Conservation (phyloP, 64 coral and sea anemone genomes). For the Catalaphyllia jardinei region DNA sequence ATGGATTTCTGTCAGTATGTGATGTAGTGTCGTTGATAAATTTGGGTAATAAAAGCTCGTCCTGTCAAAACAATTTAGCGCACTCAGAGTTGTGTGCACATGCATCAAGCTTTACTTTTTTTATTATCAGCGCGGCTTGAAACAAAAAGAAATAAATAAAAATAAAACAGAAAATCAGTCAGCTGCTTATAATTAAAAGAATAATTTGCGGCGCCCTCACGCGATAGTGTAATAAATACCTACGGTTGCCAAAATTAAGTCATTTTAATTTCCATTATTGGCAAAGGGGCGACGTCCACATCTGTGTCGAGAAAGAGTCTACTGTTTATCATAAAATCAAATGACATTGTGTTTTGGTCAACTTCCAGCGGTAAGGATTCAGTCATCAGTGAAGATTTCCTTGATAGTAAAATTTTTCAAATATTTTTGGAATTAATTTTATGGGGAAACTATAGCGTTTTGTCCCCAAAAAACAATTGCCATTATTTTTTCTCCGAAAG, state of each 20-base stretch:
- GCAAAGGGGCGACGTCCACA: background rate
- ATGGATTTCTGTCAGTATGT: no score
- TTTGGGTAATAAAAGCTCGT: no score
- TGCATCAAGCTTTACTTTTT: background rate
- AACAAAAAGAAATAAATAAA: background rate
- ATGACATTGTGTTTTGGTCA: background rate
- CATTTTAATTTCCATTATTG: background rate
- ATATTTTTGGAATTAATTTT: background rate
- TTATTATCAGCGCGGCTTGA: background rate
- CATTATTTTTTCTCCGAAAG: background rate
- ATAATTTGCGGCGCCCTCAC: background rate
- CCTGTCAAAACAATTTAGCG: no score
- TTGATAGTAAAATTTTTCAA: background rate
- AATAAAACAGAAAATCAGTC: background rate
- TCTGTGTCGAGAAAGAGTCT: background rate
- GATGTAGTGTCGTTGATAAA: no score
- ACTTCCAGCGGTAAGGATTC: background rate
- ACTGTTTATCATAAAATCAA: background rate
- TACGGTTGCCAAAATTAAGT: background rate
- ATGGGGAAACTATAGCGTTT: background rate
- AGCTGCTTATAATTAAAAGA: background rate
- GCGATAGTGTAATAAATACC: background rate
- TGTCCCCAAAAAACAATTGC: background rate
- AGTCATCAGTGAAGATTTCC: background rate
- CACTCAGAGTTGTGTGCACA: background rate